phyloP scores from a whole-genome alignment of 2,888 invertebrate genomes.

The Lasius platythorax region DNA sequence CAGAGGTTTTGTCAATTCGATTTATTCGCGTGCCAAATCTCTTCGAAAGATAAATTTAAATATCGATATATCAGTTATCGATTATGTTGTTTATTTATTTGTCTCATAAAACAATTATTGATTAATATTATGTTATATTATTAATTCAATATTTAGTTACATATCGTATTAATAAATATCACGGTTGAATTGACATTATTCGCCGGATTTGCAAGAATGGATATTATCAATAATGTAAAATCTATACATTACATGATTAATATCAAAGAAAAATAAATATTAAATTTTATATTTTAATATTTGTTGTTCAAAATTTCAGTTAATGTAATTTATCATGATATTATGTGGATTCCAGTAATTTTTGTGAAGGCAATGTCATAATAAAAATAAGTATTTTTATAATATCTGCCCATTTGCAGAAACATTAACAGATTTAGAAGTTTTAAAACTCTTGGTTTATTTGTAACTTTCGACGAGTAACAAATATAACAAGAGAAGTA shows the following conservation, averaged over 20 bases:
- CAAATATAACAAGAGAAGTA: background rate
- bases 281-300: background rate
- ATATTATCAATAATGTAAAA: background rate
- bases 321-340: background rate
- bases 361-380: background rate
- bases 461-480: background rate
- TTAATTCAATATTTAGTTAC: background rate
- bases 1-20: constrained; percentile 47
- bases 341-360: background rate
- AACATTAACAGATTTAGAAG: background rate
- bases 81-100: background rate
- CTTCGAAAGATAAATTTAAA: constrained; percentile 45
- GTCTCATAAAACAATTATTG: background rate
- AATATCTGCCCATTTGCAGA: background rate
- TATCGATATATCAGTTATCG: constrained; percentile 26
- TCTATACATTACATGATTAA: background rate
- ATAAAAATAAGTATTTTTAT: background rate
- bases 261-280: background rate
- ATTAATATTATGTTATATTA: constrained; percentile 18
- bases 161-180: background rate
- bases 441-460: background rate
- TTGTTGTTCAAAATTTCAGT: background rate
- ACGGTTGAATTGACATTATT: background rate
- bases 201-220: background rate
- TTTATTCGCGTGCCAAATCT: constrained; percentile 70